phyloP scores from a whole-genome alignment of 2,113 vertebrate genomes.

The Macroglossus sobrinus region DNA sequence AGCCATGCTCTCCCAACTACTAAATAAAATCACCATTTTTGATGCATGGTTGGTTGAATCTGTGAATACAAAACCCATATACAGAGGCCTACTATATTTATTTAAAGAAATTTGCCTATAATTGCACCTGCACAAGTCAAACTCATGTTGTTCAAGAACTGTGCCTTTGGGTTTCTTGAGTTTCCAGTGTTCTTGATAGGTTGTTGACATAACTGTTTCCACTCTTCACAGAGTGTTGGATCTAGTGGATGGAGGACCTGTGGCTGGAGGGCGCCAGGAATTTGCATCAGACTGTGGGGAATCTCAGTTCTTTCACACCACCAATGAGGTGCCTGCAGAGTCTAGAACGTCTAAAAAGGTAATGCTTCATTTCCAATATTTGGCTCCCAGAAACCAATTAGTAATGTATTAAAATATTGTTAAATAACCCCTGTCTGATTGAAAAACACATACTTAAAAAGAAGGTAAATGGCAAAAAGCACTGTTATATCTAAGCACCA shows the following conservation, averaged over 20 bases:
- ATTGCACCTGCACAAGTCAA: background rate
- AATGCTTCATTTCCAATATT: constrained; percentile 36
- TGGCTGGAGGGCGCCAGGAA: background rate
- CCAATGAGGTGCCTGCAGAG: background rate
- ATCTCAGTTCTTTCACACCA: background rate
- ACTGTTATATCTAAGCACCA: background rate
- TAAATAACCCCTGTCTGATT: background rate
- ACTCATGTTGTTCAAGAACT: background rate
- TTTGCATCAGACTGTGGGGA: background rate
- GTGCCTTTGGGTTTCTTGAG: background rate
- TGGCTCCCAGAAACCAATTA: background rate
- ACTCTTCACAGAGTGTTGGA: constrained; percentile 47
- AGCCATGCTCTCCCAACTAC: background rate
- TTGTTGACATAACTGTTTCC: background rate
- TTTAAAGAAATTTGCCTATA: background rate
- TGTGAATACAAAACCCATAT: background rate
- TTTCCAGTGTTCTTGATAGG: background rate
- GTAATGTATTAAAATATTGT: background rate
- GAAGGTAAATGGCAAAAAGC: background rate
- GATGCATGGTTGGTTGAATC: background rate
- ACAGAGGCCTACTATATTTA: background rate
- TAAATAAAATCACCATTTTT: background rate
- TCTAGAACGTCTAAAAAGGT: constrained; percentile 69
- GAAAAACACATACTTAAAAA: background rate
- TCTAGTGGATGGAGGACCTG: background rate